Evolutionary conservation across 64 coral and sea anemone species (phyloP).

Genomic region (Actinia equina): DNA sequence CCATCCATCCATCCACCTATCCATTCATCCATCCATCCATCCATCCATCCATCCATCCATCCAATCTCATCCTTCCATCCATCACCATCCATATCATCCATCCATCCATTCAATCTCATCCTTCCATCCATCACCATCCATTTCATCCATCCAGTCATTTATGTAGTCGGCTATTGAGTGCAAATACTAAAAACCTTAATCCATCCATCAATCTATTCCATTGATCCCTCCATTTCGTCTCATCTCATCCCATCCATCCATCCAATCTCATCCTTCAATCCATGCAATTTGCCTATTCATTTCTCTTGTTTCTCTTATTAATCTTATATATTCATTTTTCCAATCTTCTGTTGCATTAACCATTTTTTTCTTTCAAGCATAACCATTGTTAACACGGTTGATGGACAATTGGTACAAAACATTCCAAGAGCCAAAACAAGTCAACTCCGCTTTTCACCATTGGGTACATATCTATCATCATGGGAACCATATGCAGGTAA

Average conservation of each 20-base stretch:
- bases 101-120: too few relatives aligned
- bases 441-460: conserved; percentile 72
- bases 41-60: not conserved
- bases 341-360: not conserved
- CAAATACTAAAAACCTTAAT: too few relatives aligned
- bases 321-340: not conserved
- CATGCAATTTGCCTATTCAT: not conserved
- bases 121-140: too few relatives aligned
- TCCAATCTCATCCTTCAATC: too few relatives aligned
- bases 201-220: too few relatives aligned
- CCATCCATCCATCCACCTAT: not conserved
- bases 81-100: too few relatives aligned
- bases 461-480: conserved; percentile 65
- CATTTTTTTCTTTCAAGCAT: conserved; percentile 42
- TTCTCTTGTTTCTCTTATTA: not conserved
- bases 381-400: conserved; percentile 43
- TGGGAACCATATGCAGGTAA: conserved; percentile 92
- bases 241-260: too few relatives aligned
- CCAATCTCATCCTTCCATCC: not conserved
- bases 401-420: conserved; percentile 49
- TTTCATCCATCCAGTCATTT: too few relatives aligned
- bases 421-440: conserved; percentile 64
- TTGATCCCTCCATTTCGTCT: too few relatives aligned
- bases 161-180: too few relatives aligned
- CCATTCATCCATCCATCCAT: not conserved